These are phyloP conservation scores for Pristionchus arcanus DNA, from an alignment of 2,888 invertebrate genomes.

Conservation along the genomic window DNA sequence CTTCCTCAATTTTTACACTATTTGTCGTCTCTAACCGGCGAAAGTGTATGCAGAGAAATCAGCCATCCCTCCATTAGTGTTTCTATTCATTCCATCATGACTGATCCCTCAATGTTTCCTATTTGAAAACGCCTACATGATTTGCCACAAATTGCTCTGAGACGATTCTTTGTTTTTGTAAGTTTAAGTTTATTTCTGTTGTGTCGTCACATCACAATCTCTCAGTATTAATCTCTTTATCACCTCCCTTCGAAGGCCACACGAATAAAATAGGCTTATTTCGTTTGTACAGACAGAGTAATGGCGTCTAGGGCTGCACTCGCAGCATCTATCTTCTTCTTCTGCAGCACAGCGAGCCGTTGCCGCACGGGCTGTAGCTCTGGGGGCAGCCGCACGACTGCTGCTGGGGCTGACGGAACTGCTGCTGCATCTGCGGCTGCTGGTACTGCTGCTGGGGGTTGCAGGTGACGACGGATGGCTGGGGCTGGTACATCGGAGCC, in stretches of 20 bases:
- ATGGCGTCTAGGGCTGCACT: not conserved
- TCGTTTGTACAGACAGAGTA: constrained; percentile 52
- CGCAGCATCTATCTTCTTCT: constrained; percentile 42
- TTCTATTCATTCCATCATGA: not conserved
- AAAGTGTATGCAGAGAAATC: not conserved
- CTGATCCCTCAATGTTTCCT: not conserved
- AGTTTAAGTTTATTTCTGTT: not conserved
- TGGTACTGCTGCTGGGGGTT: not conserved
- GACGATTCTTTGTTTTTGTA: too few relatives aligned
- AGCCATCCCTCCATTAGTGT: not conserved
- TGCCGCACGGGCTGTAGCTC: constrained; percentile 61
- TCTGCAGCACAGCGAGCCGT: constrained; percentile 60
- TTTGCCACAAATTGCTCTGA: not conserved
- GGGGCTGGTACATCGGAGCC: constrained; percentile 17
- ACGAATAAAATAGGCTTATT: constrained; percentile 17
- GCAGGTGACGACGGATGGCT: constrained; percentile 33
- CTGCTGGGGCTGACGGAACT: constrained; percentile 33
- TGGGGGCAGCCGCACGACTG: constrained; percentile 58
- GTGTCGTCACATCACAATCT: not conserved
- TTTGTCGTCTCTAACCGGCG: not conserved
- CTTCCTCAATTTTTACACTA: not conserved
- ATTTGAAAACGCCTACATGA: not conserved
- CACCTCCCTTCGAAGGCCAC: not conserved
- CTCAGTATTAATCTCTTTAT: constrained; percentile 26
- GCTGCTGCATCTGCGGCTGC: constrained; percentile 27